These are phyloP conservation scores for Capitulum mitella DNA, from an alignment of 2,888 invertebrate genomes.

Conservation along the genomic window DNA sequence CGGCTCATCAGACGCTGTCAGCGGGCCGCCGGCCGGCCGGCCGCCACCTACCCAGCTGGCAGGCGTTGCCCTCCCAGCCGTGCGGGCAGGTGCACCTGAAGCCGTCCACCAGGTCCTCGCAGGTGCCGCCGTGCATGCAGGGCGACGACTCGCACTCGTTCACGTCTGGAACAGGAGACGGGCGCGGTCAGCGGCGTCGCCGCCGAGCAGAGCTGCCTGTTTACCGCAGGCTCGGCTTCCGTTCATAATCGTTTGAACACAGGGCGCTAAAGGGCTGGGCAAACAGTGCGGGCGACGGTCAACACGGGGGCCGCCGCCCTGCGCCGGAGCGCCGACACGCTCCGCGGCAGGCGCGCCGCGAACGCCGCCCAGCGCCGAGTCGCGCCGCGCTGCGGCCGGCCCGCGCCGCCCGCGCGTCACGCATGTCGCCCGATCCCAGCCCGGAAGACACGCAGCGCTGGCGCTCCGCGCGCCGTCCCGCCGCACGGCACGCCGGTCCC, in stretches of 20 bases:
- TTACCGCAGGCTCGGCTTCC: background rate
- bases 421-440: background rate
- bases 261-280: background rate
- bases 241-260: slow-evolving; percentile 1
- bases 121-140: slow-evolving; percentile 62
- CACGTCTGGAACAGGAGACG: slow-evolving; percentile 56
- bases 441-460: no score
- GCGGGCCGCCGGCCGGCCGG: no score
- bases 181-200: background rate
- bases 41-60: slow-evolving; percentile 58
- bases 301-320: background rate
- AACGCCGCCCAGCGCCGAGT: background rate
- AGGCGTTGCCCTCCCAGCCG: slow-evolving; percentile 75
- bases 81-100: slow-evolving; percentile 71
- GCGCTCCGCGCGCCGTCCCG: no score
- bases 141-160: slow-evolving; percentile 69
- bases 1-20: background rate
- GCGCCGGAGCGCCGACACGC: background rate
- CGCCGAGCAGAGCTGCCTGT: background rate
- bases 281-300: background rate
- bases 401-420: background rate
- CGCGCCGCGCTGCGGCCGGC: background rate
- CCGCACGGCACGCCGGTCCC: no score
- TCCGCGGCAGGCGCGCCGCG: background rate
- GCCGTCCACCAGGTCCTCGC: slow-evolving; percentile 46